These are phyloP conservation scores for Sparidentex hasta DNA, from an alignment of 2,797 vertebrate genomes.

Conservation along the genomic window DNA sequence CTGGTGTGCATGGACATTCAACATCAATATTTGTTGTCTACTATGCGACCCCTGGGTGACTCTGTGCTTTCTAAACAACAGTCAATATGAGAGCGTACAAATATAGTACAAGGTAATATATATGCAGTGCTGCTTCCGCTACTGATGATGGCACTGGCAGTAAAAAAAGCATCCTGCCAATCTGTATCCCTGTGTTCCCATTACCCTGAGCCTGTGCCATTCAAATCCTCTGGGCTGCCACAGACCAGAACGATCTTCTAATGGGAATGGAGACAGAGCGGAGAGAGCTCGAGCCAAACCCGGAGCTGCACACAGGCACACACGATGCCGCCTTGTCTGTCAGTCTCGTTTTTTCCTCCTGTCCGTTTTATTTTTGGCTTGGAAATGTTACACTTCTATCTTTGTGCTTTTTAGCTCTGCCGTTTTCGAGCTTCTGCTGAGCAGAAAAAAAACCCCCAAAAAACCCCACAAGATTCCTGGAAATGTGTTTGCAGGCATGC, in stretches of 20 bases:
- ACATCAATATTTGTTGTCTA: constrained; percentile 12
- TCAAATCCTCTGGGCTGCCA: constrained; percentile 72
- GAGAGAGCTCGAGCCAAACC: constrained; percentile 50
- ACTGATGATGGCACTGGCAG: constrained; percentile 37
- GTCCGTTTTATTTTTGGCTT: constrained; percentile 47
- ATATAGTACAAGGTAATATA: constrained; percentile 34
- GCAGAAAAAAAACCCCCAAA: constrained; percentile 34
- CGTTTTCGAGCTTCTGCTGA: constrained; percentile 30
- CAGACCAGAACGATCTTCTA: constrained; percentile 65
- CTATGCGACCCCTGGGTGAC: constrained; percentile 3
- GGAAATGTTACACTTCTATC: constrained; percentile 42
- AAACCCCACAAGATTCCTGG: constrained; percentile 12
- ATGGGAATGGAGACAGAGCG: constrained; percentile 65
- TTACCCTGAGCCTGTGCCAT: constrained; percentile 69
- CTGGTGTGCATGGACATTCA: constrained; percentile 9
- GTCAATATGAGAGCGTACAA: constrained; percentile 15
- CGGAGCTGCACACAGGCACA: constrained; percentile 23
- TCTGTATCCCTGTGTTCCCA: constrained; percentile 57
- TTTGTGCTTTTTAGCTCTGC: constrained; percentile 29
- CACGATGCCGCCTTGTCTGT: constrained; percentile 24
- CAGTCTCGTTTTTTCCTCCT: constrained; percentile 50
- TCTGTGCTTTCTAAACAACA: constrained; percentile 12
- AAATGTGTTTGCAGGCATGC: constrained; percentile 26
- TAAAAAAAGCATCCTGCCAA: constrained; percentile 46
- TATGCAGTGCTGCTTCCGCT: constrained; percentile 32